Conservation (phyloP, 2,797 vertebrate species). For the Chelidonichthys spinosus region DNA sequence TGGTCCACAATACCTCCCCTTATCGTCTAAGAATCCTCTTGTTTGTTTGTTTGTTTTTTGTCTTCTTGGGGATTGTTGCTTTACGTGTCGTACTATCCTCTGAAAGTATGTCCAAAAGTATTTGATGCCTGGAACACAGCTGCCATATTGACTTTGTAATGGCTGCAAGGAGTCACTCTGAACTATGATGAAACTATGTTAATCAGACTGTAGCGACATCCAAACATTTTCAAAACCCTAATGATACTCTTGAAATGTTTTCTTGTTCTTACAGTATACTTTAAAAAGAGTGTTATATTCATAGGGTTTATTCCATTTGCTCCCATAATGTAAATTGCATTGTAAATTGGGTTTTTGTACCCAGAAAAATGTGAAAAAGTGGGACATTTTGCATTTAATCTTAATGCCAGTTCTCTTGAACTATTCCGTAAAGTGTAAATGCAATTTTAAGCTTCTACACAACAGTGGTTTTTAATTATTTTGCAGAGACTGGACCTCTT, state of each 20-base stretch:
- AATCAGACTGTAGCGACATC: constrained; percentile 3
- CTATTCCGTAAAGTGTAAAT: neutral
- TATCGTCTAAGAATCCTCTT: neutral
- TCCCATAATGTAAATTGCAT: constrained; percentile 17
- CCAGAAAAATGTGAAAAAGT: neutral
- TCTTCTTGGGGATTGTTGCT: constrained; percentile 4
- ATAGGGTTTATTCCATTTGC: neutral
- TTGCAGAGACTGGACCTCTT: neutral
- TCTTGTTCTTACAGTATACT: neutral
- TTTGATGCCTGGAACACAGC: neutral
- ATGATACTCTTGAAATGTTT: constrained; percentile 17
- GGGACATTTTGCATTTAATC: neutral
- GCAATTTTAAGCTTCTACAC: neutral
- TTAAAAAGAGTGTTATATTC: constrained; percentile 16
- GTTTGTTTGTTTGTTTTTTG: neutral
- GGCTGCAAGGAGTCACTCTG: neutral
- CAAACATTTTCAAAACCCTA: neutral
- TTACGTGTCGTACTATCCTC: constrained; percentile 1
- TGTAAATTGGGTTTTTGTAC: constrained; percentile 36
- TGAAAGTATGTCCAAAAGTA: constrained; percentile 17
- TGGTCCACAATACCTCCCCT: neutral
- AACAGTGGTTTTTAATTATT: neutral
- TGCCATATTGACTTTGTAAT: neutral
- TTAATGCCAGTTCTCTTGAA: neutral
- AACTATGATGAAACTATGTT: constrained; percentile 5